Evolutionary conservation across 1,140 invertebrate genomes (phyloP).

Genomic region (Caenorhabditis brenneri): DNA sequence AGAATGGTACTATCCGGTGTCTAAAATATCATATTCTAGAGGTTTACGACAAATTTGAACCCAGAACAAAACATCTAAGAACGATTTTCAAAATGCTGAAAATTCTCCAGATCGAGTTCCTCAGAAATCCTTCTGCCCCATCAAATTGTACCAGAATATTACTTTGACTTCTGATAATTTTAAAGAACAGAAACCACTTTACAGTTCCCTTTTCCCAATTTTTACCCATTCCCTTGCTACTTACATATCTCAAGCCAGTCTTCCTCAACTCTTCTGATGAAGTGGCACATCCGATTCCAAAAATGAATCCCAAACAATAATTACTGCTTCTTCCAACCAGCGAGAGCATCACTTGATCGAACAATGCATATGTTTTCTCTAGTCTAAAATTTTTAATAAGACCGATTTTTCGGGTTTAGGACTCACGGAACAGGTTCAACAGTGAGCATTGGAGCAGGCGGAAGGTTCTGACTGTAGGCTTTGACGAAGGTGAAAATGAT

Average conservation of each 20-base stretch:
- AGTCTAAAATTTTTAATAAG: background rate
- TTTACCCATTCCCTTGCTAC: too few relatives aligned
- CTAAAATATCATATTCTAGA: too few relatives aligned
- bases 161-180: too few relatives aligned
- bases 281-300: slow-evolving; percentile 42
- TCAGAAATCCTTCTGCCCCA: too few relatives aligned
- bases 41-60: too few relatives aligned
- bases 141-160: too few relatives aligned
- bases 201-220: too few relatives aligned
- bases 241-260: background rate
- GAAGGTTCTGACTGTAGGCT: slow-evolving; percentile 40
- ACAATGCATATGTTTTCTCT: slow-evolving; percentile 22
- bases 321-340: slow-evolving; percentile 12
- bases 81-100: too few relatives aligned
- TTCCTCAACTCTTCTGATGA: background rate
- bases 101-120: background rate
- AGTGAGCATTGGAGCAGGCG: slow-evolving; percentile 54
- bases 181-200: too few relatives aligned
- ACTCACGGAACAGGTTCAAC: slow-evolving; percentile 51
- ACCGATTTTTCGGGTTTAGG: background rate
- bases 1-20: too few relatives aligned
- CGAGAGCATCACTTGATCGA: slow-evolving; percentile 26
- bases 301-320: slow-evolving; percentile 47
- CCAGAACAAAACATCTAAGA: too few relatives aligned
- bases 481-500: slow-evolving; percentile 40